Percentiles rank a stretch among this genome's conserved stretches.
phyloP scores from a whole-genome alignment of 2,888 invertebrate species.

The Epistrophella euchroma region DNA sequence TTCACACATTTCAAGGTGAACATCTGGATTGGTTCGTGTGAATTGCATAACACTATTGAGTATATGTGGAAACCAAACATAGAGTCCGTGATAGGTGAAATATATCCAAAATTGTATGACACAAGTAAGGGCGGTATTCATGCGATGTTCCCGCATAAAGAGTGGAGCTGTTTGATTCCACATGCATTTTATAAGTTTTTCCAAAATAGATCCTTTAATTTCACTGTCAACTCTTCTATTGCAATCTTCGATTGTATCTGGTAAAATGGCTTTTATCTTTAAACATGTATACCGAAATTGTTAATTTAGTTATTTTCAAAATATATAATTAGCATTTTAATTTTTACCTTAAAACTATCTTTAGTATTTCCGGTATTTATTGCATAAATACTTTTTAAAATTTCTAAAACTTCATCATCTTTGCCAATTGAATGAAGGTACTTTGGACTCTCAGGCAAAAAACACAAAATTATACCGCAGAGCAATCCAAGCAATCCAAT shows the following conservation, averaged over 20 bases:
- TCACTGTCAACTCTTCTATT: background rate
- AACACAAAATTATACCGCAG: constrained; percentile 77
- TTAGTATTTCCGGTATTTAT: constrained; percentile 77
- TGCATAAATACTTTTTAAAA: constrained; percentile 78
- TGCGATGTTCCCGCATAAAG: constrained; percentile 79
- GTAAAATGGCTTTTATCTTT: constrained; percentile 21
- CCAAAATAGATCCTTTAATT: constrained; percentile 6
- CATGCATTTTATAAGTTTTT: constrained; percentile 77
- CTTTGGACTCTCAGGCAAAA: constrained; percentile 82
- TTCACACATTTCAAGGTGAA: constrained; percentile 79
- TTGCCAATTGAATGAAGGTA: constrained; percentile 79
- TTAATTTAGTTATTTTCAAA: background rate
- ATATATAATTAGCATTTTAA: no score
- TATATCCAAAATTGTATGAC: constrained; percentile 80
- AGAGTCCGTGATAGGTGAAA: constrained; percentile 80
- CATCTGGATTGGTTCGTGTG: constrained; percentile 75
- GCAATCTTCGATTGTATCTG: constrained; percentile 16
- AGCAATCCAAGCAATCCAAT: constrained; percentile 80
- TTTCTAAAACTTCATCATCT: constrained; percentile 78
- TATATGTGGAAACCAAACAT: constrained; percentile 82
- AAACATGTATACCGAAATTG: background rate
- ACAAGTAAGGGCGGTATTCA: constrained; percentile 79
- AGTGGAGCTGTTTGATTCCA: constrained; percentile 82
- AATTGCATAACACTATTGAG: constrained; percentile 80
- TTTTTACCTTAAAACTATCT: constrained; percentile 47